Base-by-base conservation (phyloP, 2,888 invertebrate species). In the Cheilosia vernalis region DNA sequence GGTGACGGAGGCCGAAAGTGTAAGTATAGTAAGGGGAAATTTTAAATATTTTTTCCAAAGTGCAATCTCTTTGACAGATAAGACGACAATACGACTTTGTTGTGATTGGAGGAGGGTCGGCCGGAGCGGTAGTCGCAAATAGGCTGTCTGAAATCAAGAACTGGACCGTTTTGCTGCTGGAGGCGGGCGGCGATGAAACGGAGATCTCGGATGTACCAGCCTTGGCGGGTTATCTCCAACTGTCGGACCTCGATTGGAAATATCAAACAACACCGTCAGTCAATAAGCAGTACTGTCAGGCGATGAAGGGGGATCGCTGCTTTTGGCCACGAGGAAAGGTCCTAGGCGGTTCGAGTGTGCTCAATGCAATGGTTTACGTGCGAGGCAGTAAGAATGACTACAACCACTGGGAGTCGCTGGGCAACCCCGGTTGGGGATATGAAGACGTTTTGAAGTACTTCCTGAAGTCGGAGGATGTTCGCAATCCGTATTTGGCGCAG, bases 281-380 rank as follows among this genome's bases (percentile, higher is more conserved):
- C 42, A 95, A 95, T 87, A 95, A 95, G 58, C 94, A 95, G n/a
- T 97, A 97, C 91, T 97, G 97, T 89, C 94, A 96, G 84, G 97
- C 96, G 7, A 97, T 97, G 97, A 94, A 95, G 87, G 96, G 96
- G 0, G 96, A 96, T 90, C 93, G 97, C 83, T 97, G 97, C 91
- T 97, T 97, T 92, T 97, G 97, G 97, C 97, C 97, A 2, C 93
- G 98, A 87, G 98, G 98, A 66, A 98, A 97, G 91, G 97, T 96
- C 19, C 93, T 98, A 24, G 98, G 98, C 27, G 98, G 98, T 15
- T 95, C 96, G 73, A 97, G 97, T 89, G 96, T 97, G 1, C 94
- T 98, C 1, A 98, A 98, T 91, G 97, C 97, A 15, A 98, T 98
- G 98, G 94, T 98, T 42, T 98, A 98, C 92, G 95, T 97, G 13